Conservation (phyloP, 2,888 invertebrate genomes). For the Sycophila texana region DNA sequence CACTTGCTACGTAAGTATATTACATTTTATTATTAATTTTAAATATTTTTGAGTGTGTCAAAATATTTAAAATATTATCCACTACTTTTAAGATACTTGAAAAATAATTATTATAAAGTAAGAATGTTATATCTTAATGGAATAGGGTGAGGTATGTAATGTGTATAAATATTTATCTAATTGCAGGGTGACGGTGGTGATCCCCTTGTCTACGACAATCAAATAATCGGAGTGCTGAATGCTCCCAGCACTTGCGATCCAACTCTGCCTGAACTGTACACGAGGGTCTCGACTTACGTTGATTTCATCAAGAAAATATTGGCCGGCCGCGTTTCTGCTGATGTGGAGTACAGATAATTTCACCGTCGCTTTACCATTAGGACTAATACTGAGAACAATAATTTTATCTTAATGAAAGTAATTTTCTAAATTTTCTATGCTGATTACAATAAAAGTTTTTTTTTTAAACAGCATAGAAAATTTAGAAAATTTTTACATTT, state of each 20-base stretch:
- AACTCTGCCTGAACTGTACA: slow-evolving; percentile 19
- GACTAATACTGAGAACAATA: background rate
- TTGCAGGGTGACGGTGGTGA: slow-evolving; percentile 36
- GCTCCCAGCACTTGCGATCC: slow-evolving; percentile 14
- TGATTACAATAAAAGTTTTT: background rate
- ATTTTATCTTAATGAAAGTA: background rate
- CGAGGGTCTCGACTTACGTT: slow-evolving; percentile 24
- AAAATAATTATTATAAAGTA: too few relatives aligned
- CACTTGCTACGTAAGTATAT: slow-evolving; percentile 32
- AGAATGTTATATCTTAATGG: too few relatives aligned
- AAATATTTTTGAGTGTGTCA: too few relatives aligned
- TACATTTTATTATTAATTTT: background rate
- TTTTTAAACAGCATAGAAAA: slow-evolving; percentile 1
- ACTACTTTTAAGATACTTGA: too few relatives aligned
- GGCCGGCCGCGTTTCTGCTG: background rate
- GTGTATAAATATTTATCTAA: background rate
- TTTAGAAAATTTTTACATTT: too few relatives aligned
- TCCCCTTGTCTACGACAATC: slow-evolving; percentile 28
- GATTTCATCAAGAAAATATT: slow-evolving; percentile 30
- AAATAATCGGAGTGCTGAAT: slow-evolving; percentile 38
- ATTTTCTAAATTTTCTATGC: background rate
- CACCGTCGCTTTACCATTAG: background rate
- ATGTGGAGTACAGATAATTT: slow-evolving; percentile 10
- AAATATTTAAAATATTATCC: too few relatives aligned
- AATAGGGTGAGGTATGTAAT: too few relatives aligned